Conservation (phyloP, 2,888 invertebrate genomes). For the Drosophila niveifrons region DNA sequence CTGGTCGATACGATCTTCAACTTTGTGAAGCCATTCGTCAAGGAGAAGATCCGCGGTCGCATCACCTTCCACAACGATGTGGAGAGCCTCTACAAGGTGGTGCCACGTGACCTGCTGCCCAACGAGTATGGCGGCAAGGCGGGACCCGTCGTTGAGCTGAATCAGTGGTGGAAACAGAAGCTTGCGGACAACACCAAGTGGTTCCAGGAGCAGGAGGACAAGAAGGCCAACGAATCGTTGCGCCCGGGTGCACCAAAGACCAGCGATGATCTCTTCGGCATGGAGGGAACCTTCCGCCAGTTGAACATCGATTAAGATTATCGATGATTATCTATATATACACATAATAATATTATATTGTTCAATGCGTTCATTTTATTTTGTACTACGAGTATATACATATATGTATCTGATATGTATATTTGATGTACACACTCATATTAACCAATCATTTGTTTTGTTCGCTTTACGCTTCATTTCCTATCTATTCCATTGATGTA, state of each 20-base stretch:
- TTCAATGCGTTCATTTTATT: constrained; percentile 18
- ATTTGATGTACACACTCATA: constrained; percentile 29
- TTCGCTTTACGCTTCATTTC: constrained; percentile 73
- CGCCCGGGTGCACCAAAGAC: constrained; percentile 94
- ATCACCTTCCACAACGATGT: constrained; percentile 92
- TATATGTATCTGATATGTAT: constrained; percentile 32
- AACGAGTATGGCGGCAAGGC: constrained; percentile 93
- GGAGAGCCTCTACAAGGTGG: constrained; percentile 91
- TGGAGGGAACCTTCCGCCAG: constrained; percentile 95
- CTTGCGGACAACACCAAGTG: constrained; percentile 91
- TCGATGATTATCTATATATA: constrained; percentile 5
- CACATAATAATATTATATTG: constrained; percentile 11
- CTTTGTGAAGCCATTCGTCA: constrained; percentile 94
- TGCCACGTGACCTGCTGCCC: constrained; percentile 93
- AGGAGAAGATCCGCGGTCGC: constrained; percentile 94
- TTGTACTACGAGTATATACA: too few relatives aligned
- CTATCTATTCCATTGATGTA: constrained; percentile 36
- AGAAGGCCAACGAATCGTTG: constrained; percentile 92
- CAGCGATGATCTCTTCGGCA: constrained; percentile 94
- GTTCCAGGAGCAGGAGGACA: constrained; percentile 92
- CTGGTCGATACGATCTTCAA: constrained; percentile 93
- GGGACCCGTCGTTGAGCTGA: constrained; percentile 90
- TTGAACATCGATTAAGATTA: constrained; percentile 90
- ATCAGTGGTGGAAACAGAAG: constrained; percentile 92
- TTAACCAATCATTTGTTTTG: constrained; percentile 61